Evolutionary conservation across 2,888 invertebrate genomes (phyloP).

Genomic region (Panopea generosa): DNA sequence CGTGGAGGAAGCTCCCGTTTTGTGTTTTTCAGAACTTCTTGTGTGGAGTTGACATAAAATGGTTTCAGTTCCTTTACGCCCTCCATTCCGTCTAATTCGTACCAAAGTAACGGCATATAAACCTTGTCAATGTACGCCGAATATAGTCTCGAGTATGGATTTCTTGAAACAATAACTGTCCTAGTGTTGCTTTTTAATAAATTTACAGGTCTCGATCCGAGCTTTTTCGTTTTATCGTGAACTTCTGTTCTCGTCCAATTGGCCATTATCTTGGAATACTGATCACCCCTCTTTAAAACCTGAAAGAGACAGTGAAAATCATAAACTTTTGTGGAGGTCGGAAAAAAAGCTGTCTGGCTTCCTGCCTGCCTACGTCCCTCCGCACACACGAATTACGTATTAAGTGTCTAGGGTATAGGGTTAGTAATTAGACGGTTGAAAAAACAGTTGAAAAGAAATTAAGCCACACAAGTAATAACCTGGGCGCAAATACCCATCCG

Average conservation of each 20-base stretch:
- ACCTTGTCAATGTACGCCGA: slow-evolving; percentile 59
- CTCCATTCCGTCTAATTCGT: slow-evolving; percentile 31
- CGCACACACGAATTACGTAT: no score
- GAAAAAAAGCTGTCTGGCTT: no score
- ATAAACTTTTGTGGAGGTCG: no score
- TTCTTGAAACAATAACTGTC: slow-evolving; percentile 47
- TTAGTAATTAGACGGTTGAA: no score
- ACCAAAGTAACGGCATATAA: slow-evolving; percentile 57
- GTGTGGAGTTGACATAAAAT: slow-evolving; percentile 26
- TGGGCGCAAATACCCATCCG: no score
- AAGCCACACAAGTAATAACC: no score
- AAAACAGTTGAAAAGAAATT: no score
- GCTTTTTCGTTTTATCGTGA: slow-evolving; percentile 28
- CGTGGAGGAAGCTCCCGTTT: slow-evolving; percentile 21
- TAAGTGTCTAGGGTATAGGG: no score
- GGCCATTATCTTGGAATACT: slow-evolving; percentile 20
- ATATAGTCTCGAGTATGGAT: slow-evolving; percentile 53
- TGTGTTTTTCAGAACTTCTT: slow-evolving; percentile 28
- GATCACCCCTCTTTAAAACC: slow-evolving; percentile 40
- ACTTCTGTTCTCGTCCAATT: slow-evolving; percentile 43
- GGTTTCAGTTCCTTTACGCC: slow-evolving; percentile 6
- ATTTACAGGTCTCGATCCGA: slow-evolving; percentile 27
- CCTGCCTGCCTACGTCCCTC: no score
- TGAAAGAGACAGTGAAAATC: slow-evolving; percentile 31
- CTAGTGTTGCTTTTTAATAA: slow-evolving; percentile 27